Base-by-base conservation (phyloP, 2,888 invertebrate species). In the Hermaeophaga mercurialis region DNA sequence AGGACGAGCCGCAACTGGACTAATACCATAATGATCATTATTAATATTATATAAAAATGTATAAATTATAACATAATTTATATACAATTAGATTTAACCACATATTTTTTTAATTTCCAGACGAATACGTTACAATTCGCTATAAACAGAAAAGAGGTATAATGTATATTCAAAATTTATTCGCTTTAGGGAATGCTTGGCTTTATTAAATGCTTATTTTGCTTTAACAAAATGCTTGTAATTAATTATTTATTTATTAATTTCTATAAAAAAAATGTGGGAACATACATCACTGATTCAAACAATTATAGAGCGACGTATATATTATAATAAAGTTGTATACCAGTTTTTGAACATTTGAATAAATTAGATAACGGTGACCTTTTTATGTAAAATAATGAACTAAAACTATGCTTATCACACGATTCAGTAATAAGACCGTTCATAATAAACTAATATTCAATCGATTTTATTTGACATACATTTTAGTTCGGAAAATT, bases 71-170 rank as follows among this genome's bases (percentile, higher is more conserved):
- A n/a, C n/a, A n/a, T n/a, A n/a, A n/a, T n/a, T n/a, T n/a, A n/a
- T n/a, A n/a, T n/a, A n/a, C n/a, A n/a, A n/a, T n/a, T n/a, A n/a
- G n/a, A n/a, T 17, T 39, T 39, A 14, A 8, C 17, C 8, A 39
- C 5, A 22, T 46, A 31, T 47, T 38, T 47, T 57, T 67, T 63
- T 66, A 61, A 81, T 82, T 89, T 88, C 76, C 90, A 94, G 93
- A 91, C 83, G 92, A 93, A 83, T 92, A 87, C 86, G 87, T 93
- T 82, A 92, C 90, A 74, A 86, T 94, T 79, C 90, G 89, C 81
- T 94, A 94, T 87, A 92, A 90, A 84, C 89, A 88, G 79, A 87
- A 87, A 78, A 86, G 89, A 93, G 92, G 93, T 92, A 76, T 57
- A 50, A 26, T 15, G 12, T n/a, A 33, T 15, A 43, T 50, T 43